Conservation (phyloP, 2,888 invertebrate species). For the Drosophila fulvimacula region DNA sequence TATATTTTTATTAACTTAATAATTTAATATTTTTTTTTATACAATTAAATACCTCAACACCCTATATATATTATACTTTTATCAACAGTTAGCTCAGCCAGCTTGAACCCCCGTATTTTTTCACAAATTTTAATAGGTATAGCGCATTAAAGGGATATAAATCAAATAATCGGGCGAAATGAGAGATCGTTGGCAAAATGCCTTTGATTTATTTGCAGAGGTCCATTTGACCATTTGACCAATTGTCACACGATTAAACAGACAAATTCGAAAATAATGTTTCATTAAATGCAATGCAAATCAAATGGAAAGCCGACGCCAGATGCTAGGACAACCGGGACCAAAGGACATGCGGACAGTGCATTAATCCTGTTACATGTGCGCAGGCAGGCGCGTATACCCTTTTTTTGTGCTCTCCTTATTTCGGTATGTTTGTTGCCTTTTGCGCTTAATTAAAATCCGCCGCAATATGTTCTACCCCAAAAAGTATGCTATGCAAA, state of each 20-base stretch:
- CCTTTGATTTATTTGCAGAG: conserved; percentile 70
- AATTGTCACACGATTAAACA: conserved; percentile 81
- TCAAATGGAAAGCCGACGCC: conserved; percentile 73
- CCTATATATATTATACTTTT: neutral
- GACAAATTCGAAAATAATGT: conserved; percentile 81
- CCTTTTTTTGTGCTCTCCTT: conserved; percentile 22
- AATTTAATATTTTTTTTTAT: too few species aligned
- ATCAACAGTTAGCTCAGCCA: neutral
- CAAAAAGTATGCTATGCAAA: conserved; percentile 66
- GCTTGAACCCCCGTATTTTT: neutral
- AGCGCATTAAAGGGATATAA: conserved; percentile 22
- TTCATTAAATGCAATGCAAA: conserved; percentile 81
- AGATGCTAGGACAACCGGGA: conserved; percentile 56
- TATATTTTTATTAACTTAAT: too few species aligned
- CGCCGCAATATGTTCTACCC: conserved; percentile 71
- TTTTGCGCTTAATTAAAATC: conserved; percentile 79
- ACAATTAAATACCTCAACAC: too few species aligned
- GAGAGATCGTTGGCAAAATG: conserved; percentile 21
- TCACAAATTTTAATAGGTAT: neutral
- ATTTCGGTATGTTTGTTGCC: conserved; percentile 41
- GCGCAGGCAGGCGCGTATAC: conserved; percentile 24
- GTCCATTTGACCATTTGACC: conserved; percentile 60
- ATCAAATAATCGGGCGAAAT: conserved; percentile 29
- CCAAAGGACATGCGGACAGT: conserved; percentile 28
- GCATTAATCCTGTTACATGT: conserved; percentile 76